Evolutionary conservation across 2,797 vertebrate genomes (phyloP), one percentile per base, ranked within the genome.

Genomic region (Echiichthys vipera): DNA sequence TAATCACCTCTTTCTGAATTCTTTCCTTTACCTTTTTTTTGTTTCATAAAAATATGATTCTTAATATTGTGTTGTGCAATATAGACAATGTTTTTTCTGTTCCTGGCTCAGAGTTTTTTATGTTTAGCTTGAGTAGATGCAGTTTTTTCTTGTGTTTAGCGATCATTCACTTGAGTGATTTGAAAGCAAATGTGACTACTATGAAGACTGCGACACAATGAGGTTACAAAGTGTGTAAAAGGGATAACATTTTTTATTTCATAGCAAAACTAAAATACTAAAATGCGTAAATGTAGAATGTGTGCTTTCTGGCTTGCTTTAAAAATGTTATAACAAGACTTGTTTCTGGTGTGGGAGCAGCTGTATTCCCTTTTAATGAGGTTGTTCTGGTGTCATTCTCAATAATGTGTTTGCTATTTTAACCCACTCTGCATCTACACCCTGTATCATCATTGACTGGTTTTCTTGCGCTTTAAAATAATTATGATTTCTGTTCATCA

Each of bases 171-270:
- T 42, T 14, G 43, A 36, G 15, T 63, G 14, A 55, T 32, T 56
- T 51, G 22, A 73, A 39, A 12, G 24, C 15, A 65, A n/a, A 29
- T 1, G 9, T 46, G 42, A 74, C 42, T 29, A 64, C 61, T 81
- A 37, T 71, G 37, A 80, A 54, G 24, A 55, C 55, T 71, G 27
- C 40, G 1, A n/a, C 30, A 14, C 22, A 43, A 63, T 12, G 2
- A 37, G 43, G 29, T 34, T n/a, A 54, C 5, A 25, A 22, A 69
- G 54, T 18, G 66, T 75, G 20, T 40, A 65, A 77, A 84, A 81
- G 71, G 74, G 74, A 86, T 51, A n/a, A 46, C 25, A 27, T 34
- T 70, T 71, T 37, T 86, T 43, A 37, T 74, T 62, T 62, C 29
- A 59, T 22, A 37, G 47, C 18, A 49, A 42, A 65, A 6, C 7